Evolutionary conservation across 1,140 invertebrate species (phyloP).

Genomic region (Battus philenor): DNA sequence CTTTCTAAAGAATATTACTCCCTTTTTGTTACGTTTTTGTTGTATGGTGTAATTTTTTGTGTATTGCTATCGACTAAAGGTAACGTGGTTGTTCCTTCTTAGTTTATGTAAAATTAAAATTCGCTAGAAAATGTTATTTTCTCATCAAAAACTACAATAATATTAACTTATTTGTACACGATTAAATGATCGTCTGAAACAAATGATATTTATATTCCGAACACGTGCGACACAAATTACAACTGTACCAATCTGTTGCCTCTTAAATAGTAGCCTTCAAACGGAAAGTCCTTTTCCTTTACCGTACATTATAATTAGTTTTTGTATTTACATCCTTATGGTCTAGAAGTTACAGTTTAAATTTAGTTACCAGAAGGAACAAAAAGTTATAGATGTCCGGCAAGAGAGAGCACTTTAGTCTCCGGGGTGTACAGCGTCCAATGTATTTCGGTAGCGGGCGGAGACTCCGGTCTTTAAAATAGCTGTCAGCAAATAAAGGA

Average conservation of each 20-base stretch:
- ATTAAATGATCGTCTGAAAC: conserved; percentile 14
- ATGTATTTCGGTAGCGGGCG: conserved; percentile 44
- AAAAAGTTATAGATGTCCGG: conserved; percentile 31
- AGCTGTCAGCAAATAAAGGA: conserved; percentile 52
- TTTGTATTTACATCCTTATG: conserved; percentile 22
- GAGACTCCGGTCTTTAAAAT: conserved; percentile 44
- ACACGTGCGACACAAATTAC: conserved; percentile 51
- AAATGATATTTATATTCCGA: conserved; percentile 25
- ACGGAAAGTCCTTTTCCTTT: conserved; percentile 34
- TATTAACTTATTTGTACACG: too few species aligned
- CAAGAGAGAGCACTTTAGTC: conserved; percentile 32
- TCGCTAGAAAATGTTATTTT: too few species aligned
- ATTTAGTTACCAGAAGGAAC: conserved; percentile 18
- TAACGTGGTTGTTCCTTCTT: too few species aligned
- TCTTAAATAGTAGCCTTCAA: conserved; percentile 45
- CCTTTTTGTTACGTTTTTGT: too few species aligned
- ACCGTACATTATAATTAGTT: conserved; percentile 27
- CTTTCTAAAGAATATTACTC: too few species aligned
- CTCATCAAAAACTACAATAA: too few species aligned
- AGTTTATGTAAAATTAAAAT: too few species aligned
- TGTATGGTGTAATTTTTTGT: too few species aligned
- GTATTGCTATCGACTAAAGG: too few species aligned
- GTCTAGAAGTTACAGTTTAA: not conserved
- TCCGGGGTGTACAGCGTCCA: conserved; percentile 43
- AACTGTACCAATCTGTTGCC: conserved; percentile 41